Conservation (phyloP, 1,140 invertebrate species). For the Conus betulinus region DNA sequence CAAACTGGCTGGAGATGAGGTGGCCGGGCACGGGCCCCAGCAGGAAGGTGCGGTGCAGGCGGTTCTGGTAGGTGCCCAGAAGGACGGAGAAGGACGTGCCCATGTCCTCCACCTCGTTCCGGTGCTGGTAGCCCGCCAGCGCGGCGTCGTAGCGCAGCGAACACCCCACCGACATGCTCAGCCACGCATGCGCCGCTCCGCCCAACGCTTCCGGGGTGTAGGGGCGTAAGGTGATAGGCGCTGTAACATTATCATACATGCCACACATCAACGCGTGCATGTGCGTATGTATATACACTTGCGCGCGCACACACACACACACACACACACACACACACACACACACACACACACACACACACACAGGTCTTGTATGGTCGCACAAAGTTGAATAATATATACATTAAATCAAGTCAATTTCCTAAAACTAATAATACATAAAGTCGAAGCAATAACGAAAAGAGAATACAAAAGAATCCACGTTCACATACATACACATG, state of each 20-base stretch:
- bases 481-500: too few relatives aligned
- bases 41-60: conserved; percentile 24
- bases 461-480: too few relatives aligned
- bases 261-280: too few relatives aligned
- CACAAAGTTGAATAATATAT: too few relatives aligned
- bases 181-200: conserved; percentile 40
- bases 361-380: too few relatives aligned
- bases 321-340: too few relatives aligned
- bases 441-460: too few relatives aligned
- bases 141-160: conserved; percentile 44
- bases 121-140: conserved; percentile 20
- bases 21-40: conserved; percentile 24
- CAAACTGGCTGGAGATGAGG: conserved; percentile 24
- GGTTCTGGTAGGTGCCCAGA: conserved; percentile 40
- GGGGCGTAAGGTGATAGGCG: conserved; percentile 25
- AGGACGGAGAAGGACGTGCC: conserved; percentile 28
- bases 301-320: too few relatives aligned
- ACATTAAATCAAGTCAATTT: too few relatives aligned
- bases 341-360: too few relatives aligned
- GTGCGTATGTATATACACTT: too few relatives aligned
- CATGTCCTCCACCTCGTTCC: conserved; percentile 33
- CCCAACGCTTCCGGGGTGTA: conserved; percentile 19
- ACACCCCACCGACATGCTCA: conserved; percentile 41
- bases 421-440: too few relatives aligned
- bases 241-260: neutral